A percentile compares a stretch with the other conserved stretches of the same genome.
phyloP scores from a whole-genome alignment of 1,140 invertebrate species.

The Wasmannia auropunctata region DNA sequence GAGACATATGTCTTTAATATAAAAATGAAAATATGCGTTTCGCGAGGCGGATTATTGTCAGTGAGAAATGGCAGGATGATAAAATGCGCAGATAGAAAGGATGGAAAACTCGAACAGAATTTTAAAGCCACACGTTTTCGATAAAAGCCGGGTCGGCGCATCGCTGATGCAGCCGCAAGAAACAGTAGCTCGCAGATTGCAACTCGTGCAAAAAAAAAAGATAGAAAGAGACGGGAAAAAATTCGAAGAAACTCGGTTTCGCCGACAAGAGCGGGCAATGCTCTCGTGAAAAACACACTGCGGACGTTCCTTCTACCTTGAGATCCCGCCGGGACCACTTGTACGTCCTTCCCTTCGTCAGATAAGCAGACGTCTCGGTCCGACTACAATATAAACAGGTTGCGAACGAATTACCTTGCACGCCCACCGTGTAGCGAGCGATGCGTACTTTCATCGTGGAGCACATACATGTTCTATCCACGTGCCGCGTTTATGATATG shows the following conservation, averaged over 20 bases:
- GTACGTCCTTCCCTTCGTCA: slow-evolving; percentile 65
- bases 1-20: not conserved
- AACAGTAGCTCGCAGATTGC: slow-evolving; percentile 45
- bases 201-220: slow-evolving; percentile 9
- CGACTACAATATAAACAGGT: slow-evolving; percentile 66
- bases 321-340: slow-evolving; percentile 69
- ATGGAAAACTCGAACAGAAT: slow-evolving; percentile 4
- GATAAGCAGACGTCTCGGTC: slow-evolving; percentile 70
- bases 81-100: slow-evolving; percentile 15
- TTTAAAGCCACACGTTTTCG: slow-evolving; percentile 6
- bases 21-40: slow-evolving; percentile 2
- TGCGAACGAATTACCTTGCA: slow-evolving; percentile 61
- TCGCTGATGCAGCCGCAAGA: not conserved
- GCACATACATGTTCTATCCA: not conserved
- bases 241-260: slow-evolving; percentile 62
- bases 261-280: slow-evolving; percentile 29
- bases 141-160: not conserved
- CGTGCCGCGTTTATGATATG: not conserved
- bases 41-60: not conserved
- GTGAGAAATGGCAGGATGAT: slow-evolving; percentile 20
- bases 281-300: slow-evolving; percentile 59
- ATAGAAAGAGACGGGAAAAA: not conserved
- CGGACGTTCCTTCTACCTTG: slow-evolving; percentile 32
- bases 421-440: not conserved
- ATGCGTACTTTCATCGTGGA: slow-evolving; percentile 7